A percentile compares a stretch with the other conserved stretches of the same genome.
Conservation (phyloP, 2,113 vertebrate species). For the Scortum barcoo region DNA sequence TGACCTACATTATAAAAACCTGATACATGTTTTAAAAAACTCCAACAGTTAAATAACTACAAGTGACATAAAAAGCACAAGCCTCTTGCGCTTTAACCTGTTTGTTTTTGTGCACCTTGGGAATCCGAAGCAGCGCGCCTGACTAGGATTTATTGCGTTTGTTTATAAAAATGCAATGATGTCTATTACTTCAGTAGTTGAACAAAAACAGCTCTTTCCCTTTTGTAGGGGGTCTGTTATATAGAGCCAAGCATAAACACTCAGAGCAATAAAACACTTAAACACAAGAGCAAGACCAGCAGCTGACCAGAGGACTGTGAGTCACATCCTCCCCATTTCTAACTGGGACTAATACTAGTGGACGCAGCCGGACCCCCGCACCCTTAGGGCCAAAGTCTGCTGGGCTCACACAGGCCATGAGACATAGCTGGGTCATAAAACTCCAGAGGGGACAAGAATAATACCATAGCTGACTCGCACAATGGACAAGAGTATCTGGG, state of each 20-base stretch:
- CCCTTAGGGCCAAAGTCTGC: constrained; percentile 31
- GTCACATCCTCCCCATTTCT: constrained; percentile 34
- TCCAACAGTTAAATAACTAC: constrained; percentile 5
- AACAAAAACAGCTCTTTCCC: constrained; percentile 4
- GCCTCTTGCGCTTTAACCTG: constrained; percentile 16
- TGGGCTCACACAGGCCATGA: constrained; percentile 29
- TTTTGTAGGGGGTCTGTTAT: constrained; percentile 38
- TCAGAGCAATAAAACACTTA: constrained; percentile 27
- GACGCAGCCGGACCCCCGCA: background rate
- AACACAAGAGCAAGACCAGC: constrained; percentile 17
- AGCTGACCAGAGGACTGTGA: constrained; percentile 46
- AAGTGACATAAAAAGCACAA: constrained; percentile 25
- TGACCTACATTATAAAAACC: constrained; percentile 52
- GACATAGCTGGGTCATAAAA: constrained; percentile 41
- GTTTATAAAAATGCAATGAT: constrained; percentile 20
- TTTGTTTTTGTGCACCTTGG: constrained; percentile 21
- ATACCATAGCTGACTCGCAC: constrained; percentile 29
- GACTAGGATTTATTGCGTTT: constrained; percentile 34
- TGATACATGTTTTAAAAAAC: constrained; percentile 27
- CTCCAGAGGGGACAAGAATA: constrained; percentile 35
- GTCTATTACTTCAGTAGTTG: constrained; percentile 12
- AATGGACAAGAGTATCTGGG: constrained; percentile 21
- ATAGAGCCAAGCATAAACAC: constrained; percentile 24
- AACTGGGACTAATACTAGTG: constrained; percentile 21
- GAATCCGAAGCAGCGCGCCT: constrained; percentile 18